phyloP scores from a whole-genome alignment of 2,113 vertebrate genomes.

The Tupaia tana region DNA sequence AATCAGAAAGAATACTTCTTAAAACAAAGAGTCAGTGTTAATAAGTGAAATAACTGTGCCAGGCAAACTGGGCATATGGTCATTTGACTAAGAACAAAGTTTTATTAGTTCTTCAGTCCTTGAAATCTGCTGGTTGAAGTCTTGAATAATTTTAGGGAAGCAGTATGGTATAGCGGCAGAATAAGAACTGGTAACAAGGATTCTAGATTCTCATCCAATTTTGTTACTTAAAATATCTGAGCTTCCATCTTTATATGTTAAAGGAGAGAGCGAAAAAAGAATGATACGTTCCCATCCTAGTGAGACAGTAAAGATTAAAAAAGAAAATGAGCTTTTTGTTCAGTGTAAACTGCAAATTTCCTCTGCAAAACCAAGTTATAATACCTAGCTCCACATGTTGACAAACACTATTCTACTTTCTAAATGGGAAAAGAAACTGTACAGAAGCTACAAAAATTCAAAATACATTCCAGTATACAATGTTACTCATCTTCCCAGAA shows the following conservation, averaged over 20 bases:
- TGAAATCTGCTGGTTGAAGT: background rate
- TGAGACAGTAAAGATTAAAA: background rate
- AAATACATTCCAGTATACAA: background rate
- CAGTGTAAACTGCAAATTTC: background rate
- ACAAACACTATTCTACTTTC: constrained; percentile 5
- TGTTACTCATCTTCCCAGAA: background rate
- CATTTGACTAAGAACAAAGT: background rate
- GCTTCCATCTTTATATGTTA: background rate
- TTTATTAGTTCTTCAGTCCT: constrained; percentile 4
- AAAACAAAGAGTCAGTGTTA: background rate
- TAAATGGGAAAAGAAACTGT: background rate
- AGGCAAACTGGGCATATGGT: background rate
- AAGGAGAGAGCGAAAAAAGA: background rate
- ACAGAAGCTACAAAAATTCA: background rate
- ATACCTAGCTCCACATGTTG: background rate
- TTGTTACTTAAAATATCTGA: background rate
- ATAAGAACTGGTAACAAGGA: background rate
- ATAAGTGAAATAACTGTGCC: constrained; percentile 5
- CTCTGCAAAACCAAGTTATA: background rate
- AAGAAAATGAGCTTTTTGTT: background rate
- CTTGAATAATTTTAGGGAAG: constrained; percentile 6
- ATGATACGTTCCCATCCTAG: background rate
- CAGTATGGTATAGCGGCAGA: background rate
- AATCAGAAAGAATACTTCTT: constrained; percentile 11
- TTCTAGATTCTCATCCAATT: background rate